phyloP scores from a whole-genome alignment of 2,797 vertebrate species.

The Spinibarbus caldwelli region DNA sequence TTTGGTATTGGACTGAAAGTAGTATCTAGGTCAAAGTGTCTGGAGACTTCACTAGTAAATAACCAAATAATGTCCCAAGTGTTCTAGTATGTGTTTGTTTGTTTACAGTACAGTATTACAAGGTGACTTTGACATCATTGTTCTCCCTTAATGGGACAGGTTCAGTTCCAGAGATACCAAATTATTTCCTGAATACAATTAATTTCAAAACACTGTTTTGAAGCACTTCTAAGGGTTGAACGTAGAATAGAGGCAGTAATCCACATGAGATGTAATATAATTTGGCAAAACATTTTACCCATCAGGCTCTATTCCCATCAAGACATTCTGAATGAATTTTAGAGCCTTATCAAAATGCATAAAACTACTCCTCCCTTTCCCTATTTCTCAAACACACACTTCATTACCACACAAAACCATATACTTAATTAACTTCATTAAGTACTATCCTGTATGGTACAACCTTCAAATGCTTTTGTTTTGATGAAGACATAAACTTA shows the following conservation, averaged over 20 bases:
- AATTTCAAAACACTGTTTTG: slow-evolving; percentile 54
- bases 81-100: slow-evolving; percentile 19
- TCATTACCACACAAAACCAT: background rate
- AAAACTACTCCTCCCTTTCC: slow-evolving; percentile 9
- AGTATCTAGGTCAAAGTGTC: slow-evolving; percentile 7
- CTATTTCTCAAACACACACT: slow-evolving; percentile 2
- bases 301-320: slow-evolving; percentile 9
- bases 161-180: slow-evolving; percentile 52
- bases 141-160: slow-evolving; percentile 53
- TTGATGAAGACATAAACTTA: background rate
- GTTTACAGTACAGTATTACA: slow-evolving; percentile 43
- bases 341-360: slow-evolving; percentile 24
- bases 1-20: background rate
- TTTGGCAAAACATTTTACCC: slow-evolving; percentile 45
- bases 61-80: slow-evolving; percentile 46
- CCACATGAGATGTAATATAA: slow-evolving; percentile 52
- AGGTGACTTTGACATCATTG: slow-evolving; percentile 56
- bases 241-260: slow-evolving; percentile 35
- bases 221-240: slow-evolving; percentile 45
- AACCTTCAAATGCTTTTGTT: background rate
- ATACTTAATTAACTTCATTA: background rate
- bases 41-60: slow-evolving; percentile 30
- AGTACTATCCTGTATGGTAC: slow-evolving; percentile 7
- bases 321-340: slow-evolving; percentile 19
- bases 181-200: slow-evolving; percentile 55